Evolutionary conservation across 1,140 invertebrate species (phyloP).

Genomic region (Sweltsa coloradensis): DNA sequence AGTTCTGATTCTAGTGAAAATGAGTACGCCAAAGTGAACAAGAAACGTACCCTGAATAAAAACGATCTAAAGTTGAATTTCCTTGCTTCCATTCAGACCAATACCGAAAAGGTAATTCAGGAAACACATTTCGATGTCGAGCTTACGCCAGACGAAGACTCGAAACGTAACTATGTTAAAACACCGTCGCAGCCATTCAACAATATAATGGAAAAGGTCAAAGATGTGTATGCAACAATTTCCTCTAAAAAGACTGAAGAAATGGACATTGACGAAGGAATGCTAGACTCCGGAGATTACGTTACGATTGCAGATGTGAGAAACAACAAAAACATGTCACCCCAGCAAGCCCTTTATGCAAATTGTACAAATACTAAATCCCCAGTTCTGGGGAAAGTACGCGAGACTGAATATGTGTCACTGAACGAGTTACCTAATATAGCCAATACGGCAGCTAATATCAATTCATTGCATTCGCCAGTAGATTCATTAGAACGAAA

Average conservation of each 20-base stretch:
- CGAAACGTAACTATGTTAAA: no score
- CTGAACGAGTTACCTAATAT: slow-evolving; percentile 54
- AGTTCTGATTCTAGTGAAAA: slow-evolving; percentile 8
- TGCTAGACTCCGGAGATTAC: slow-evolving; percentile 68
- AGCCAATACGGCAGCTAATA: not conserved
- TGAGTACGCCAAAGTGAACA: not conserved
- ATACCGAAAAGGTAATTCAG: no score
- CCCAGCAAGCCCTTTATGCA: not conserved
- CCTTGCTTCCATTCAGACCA: no score
- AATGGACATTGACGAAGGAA: slow-evolving; percentile 35
- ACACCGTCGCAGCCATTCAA: slow-evolving; percentile 39
- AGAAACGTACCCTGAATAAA: no score
- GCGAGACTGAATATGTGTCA: slow-evolving; percentile 63
- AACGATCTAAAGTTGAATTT: no score
- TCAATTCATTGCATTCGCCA: slow-evolving; percentile 21
- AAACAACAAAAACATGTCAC: slow-evolving; percentile 42
- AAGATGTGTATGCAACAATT: slow-evolving; percentile 40
- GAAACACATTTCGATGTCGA: no score
- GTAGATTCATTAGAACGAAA: slow-evolving; percentile 24
- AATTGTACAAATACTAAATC: not conserved
- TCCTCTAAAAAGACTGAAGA: slow-evolving; percentile 18
- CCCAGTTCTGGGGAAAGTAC: not conserved
- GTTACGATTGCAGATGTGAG: slow-evolving; percentile 71
- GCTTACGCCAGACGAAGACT: no score
- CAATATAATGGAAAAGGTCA: slow-evolving; percentile 47